Base-by-base conservation (phyloP, 2,113 vertebrate species). In the Stigmatopora argus region DNA sequence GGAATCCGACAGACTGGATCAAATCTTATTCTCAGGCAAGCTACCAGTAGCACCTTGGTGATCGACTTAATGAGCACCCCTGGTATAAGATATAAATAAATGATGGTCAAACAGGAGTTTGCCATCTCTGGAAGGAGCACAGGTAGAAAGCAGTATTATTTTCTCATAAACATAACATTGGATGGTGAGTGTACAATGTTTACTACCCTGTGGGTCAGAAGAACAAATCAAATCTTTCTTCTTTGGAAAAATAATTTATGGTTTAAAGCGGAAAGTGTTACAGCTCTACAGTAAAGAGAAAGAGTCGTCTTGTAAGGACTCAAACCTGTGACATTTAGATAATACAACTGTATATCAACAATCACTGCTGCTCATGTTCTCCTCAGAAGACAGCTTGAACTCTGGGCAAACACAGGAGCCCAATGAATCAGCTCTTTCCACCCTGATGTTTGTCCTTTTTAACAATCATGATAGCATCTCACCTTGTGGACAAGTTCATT, bases 391-490 rank as follows among this genome's bases (percentile, higher is more conserved):
- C 69, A 69, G 41, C 7, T 38, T n/a, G 12, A 19, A 15, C 67
- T 64, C 53, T 2, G 19, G 4, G 18, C 66, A 51, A 71, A 61
- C 17, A 66, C 67, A 65, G 51, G 47, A 66, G 66, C 69, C 73
- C 65, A 75, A 78, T 83, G 64, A 73, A 70, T 75, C 63, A 44
- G 1, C 69, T 8, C 23, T 2, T 11, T 0, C 15, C n/a, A 49
- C 31, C 67, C 71, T 66, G 66, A 73, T 52, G 49, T 71, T 74
- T 47, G 62, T 59, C 77, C 75, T 82, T 71, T 74, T 79, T 70
- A 82, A 80, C 80, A 80, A 74, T 67, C 68, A 18, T 4, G 70
- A 82, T 76, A 83, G 51, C 75, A 82, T 78, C 78, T 83, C 76
- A 76, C 66, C 81, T 78, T 78, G 70, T 41, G 3, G 66, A 78